Percentiles rank a stretch among this genome's conserved stretches.
These are phyloP conservation scores for Sarcophaga subvicina DNA, from an alignment of 2,888 invertebrate species.

Conservation along the genomic window DNA sequence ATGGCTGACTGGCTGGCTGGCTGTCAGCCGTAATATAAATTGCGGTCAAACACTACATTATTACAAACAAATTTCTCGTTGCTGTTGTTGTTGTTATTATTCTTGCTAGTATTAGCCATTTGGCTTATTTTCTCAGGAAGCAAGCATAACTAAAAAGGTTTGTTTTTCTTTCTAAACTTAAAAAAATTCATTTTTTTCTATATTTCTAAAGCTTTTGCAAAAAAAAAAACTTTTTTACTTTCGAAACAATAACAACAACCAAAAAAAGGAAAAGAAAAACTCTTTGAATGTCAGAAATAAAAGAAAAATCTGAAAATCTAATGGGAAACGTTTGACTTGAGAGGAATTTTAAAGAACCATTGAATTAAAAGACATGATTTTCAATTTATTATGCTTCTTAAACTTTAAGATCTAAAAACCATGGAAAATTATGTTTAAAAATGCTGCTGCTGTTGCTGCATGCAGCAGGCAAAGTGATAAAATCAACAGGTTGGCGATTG, in stretches of 20 bases:
- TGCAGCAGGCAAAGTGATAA: background rate
- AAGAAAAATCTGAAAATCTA: constrained; percentile 4
- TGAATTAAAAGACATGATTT: constrained; percentile 52
- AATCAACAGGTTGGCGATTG: background rate
- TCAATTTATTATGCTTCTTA: constrained; percentile 54
- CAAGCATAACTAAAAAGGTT: background rate
- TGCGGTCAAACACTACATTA: constrained; percentile 43
- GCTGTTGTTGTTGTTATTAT: background rate
- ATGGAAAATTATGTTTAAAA: background rate
- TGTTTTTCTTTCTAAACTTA: background rate
- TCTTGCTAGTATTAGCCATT: background rate
- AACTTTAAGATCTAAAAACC: constrained; percentile 9
- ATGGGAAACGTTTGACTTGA: constrained; percentile 42
- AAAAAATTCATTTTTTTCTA: background rate
- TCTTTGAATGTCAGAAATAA: background rate
- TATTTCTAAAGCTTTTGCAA: background rate
- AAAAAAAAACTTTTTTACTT: constrained; percentile 25
- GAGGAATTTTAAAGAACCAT: constrained; percentile 54
- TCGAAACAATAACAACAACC: background rate
- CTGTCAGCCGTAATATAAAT: constrained; percentile 36
- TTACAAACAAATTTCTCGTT: constrained; percentile 8
- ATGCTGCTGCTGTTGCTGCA: background rate
- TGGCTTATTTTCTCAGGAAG: constrained; percentile 9
- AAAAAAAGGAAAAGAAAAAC: background rate
- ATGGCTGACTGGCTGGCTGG: background rate